phyloP scores from a whole-genome alignment of 2,888 invertebrate genomes.

The Hemistola chrysoprasaria region DNA sequence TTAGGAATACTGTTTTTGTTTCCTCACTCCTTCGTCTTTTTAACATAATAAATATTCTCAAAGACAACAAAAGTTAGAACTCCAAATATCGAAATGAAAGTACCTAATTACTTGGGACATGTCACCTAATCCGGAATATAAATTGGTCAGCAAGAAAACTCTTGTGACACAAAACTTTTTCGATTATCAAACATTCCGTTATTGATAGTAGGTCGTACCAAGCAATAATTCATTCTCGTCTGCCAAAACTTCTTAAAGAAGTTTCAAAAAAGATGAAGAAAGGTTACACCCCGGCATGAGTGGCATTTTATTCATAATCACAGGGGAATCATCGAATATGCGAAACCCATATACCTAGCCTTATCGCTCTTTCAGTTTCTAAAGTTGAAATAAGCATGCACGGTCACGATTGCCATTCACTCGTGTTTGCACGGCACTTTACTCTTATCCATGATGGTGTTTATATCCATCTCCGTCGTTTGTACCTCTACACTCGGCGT shows the following conservation, averaged over 20 bases:
- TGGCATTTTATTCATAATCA: slow-evolving; percentile 54
- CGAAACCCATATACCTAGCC: slow-evolving; percentile 40
- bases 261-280: slow-evolving; percentile 56
- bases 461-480: slow-evolving; percentile 71
- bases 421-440: slow-evolving; percentile 58
- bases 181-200: slow-evolving; percentile 66
- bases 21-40: background rate
- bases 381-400: slow-evolving; percentile 31
- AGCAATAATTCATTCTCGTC: slow-evolving; percentile 63
- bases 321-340: slow-evolving; percentile 47
- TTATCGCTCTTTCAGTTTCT: slow-evolving; percentile 37
- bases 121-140: slow-evolving; percentile 16
- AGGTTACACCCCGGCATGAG: slow-evolving; percentile 50
- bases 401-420: slow-evolving; percentile 36
- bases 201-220: slow-evolving; percentile 58
- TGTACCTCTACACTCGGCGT: slow-evolving; percentile 64
- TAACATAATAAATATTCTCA: too few species aligned
- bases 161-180: slow-evolving; percentile 56
- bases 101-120: slow-evolving; percentile 6
- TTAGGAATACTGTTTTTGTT: background rate
- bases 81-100: slow-evolving; percentile 2
- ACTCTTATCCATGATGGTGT: slow-evolving; percentile 69
- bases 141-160: slow-evolving; percentile 37
- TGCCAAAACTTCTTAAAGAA: slow-evolving; percentile 58
- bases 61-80: slow-evolving; percentile 5